Percentiles rank a stretch among this genome's conserved stretches.
Conservation (phyloP, 2,888 invertebrate genomes). For the Netelia virgata region DNA sequence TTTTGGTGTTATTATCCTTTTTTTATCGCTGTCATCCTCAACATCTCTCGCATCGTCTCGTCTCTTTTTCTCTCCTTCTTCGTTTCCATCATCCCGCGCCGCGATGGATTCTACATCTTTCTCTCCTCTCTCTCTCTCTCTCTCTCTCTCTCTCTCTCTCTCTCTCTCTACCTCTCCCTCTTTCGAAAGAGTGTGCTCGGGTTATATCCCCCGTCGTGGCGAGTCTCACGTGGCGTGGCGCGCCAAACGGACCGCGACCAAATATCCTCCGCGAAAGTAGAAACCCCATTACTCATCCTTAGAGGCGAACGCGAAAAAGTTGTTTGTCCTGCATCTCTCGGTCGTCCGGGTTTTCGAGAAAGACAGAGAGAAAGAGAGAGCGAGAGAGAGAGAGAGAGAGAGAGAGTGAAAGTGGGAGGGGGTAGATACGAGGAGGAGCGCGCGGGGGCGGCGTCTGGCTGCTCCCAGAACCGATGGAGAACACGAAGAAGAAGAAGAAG, state of each 20-base stretch:
- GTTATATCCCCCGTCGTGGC: slow-evolving; percentile 70
- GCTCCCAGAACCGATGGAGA: slow-evolving; percentile 59
- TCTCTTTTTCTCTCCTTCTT: slow-evolving; percentile 48
- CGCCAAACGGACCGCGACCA: slow-evolving; percentile 79
- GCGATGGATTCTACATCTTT: slow-evolving; percentile 30
- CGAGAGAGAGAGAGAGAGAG: slow-evolving; percentile 43
- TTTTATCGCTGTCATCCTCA: slow-evolving; percentile 27
- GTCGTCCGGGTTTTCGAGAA: slow-evolving; percentile 72
- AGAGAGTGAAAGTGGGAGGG: too few species aligned
- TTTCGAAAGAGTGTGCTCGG: slow-evolving; percentile 49
- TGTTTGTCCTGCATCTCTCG: slow-evolving; percentile 82
- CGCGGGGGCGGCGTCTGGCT: slow-evolving; percentile 69
- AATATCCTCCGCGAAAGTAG: slow-evolving; percentile 80
- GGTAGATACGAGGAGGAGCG: slow-evolving; percentile 21
- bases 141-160: slow-evolving; percentile 15
- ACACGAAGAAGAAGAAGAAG: slow-evolving; percentile 49
- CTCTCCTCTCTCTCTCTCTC: slow-evolving; percentile 3
- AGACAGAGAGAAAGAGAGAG: slow-evolving; percentile 57
- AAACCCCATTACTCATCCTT: slow-evolving; percentile 79
- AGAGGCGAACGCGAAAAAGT: slow-evolving; percentile 81
- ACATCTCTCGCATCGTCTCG: slow-evolving; percentile 22
- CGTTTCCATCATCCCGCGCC: slow-evolving; percentile 42
- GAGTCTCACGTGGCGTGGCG: slow-evolving; percentile 76
- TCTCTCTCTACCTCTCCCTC: slow-evolving; percentile 3
- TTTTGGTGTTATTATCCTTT: slow-evolving; percentile 38